Evolutionary conservation across 2,797 vertebrate genomes (phyloP).

Genomic region (Remorina albescens): DNA sequence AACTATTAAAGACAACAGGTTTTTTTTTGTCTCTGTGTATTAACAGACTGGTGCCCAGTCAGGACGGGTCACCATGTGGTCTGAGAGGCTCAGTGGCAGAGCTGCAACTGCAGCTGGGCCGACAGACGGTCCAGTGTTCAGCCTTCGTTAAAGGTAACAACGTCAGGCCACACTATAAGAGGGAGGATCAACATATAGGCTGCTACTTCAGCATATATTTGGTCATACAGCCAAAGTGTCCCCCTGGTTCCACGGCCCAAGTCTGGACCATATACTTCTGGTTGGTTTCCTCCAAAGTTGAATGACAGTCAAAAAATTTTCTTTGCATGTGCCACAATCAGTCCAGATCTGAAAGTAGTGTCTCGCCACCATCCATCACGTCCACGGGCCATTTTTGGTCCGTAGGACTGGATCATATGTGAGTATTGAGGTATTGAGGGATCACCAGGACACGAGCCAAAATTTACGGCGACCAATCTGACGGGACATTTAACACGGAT

Average conservation of each 20-base stretch:
- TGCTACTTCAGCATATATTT: neutral
- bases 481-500: neutral
- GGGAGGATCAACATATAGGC: too few species aligned
- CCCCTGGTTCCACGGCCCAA: too few species aligned
- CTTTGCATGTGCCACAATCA: too few species aligned
- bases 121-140: slow-evolving; percentile 87
- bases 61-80: slow-evolving; percentile 64
- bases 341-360: too few species aligned
- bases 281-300: too few species aligned
- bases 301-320: too few species aligned
- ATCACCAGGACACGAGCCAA: too few species aligned
- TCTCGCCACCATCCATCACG: too few species aligned
- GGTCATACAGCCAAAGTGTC: neutral
- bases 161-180: neutral
- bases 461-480: neutral
- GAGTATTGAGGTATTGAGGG: neutral
- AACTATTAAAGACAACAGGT: neutral
- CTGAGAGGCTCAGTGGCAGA: slow-evolving; percentile 78
- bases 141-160: slow-evolving; percentile 90
- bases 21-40: slow-evolving; percentile 33
- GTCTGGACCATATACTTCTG: too few species aligned
- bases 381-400: too few species aligned
- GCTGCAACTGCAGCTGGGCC: slow-evolving; percentile 89
- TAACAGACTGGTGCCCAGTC: slow-evolving; percentile 74
- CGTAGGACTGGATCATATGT: too few species aligned